Evolutionary conservation across 2,888 invertebrate species (phyloP).

Genomic region (Sicus ferrugineus): DNA sequence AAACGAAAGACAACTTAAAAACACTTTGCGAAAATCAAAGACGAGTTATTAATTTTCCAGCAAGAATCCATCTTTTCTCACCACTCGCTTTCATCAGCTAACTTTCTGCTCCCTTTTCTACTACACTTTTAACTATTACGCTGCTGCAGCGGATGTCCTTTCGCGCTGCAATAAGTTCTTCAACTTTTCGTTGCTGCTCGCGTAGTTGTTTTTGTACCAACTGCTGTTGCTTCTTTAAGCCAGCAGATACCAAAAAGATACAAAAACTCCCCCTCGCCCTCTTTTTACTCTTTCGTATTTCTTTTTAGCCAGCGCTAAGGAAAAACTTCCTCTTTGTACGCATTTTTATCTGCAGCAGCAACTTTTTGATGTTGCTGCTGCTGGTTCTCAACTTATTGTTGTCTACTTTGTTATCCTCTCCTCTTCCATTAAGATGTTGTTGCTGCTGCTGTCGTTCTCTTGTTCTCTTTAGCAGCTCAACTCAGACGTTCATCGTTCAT

Average conservation of each 20-base stretch:
- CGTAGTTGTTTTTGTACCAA: neutral
- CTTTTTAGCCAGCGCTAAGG: neutral
- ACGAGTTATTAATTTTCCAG: constrained; percentile 30
- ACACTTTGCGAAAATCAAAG: constrained; percentile 43
- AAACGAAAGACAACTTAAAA: neutral
- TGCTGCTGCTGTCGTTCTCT: neutral
- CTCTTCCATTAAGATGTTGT: neutral
- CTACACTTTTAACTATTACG: no score
- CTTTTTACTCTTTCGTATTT: neutral
- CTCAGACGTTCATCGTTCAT: no score
- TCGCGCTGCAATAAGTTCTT: constrained; percentile 32
- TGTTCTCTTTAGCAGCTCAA: no score
- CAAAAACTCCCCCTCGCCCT: constrained; percentile 34
- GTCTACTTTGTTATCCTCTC: neutral
- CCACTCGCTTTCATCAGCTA: neutral
- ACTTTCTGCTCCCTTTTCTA: neutral
- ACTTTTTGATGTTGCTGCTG: neutral
- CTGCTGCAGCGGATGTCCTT: constrained; percentile 13
- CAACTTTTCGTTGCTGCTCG: neutral
- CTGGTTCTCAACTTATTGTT: neutral
- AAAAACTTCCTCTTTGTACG: neutral
- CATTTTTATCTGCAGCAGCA: neutral
- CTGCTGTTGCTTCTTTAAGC: constrained; percentile 36
- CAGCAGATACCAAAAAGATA: constrained; percentile 38
- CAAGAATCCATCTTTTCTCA: neutral